phyloP scores from a whole-genome alignment of 2,888 invertebrate genomes.

The Nomada goodeniana region DNA sequence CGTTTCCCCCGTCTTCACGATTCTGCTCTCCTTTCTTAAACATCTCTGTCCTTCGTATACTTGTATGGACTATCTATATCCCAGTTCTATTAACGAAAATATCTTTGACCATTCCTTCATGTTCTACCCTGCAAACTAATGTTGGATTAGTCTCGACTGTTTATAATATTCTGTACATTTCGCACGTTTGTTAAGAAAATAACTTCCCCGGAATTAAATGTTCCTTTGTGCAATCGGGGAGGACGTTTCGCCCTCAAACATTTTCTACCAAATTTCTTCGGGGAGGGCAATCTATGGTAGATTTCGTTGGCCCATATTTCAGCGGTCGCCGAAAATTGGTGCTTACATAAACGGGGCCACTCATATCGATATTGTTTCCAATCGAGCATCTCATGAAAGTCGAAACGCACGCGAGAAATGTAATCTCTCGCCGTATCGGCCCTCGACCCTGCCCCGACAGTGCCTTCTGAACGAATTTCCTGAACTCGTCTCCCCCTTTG shows the following conservation, averaged over 20 bases:
- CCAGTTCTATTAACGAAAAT: not conserved
- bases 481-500: conserved; percentile 39
- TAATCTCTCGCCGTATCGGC: conserved; percentile 21
- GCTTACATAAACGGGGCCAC: not conserved
- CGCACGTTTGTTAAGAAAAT: not conserved
- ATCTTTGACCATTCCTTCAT: not conserved
- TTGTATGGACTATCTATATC: not conserved
- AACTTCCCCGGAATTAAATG: not conserved
- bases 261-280: too few relatives aligned
- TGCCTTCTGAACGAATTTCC: conserved; percentile 37
- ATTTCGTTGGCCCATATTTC: not conserved
- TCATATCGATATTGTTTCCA: conserved; percentile 15
- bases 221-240: too few relatives aligned
- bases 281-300: not conserved
- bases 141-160: not conserved
- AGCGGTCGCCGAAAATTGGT: not conserved
- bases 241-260: too few relatives aligned
- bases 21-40: conserved; percentile 30
- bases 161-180: not conserved
- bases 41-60: conserved; percentile 5
- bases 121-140: not conserved
- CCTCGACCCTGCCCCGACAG: conserved; percentile 15
- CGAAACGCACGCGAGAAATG: conserved; percentile 18
- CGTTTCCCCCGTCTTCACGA: conserved; percentile 20
- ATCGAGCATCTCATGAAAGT: conserved; percentile 23